A percentile compares a stretch with the other conserved stretches of the same genome.
These are phyloP conservation scores for Uropsilus gracilis DNA, from an alignment of 2,113 vertebrate genomes.

Conservation along the genomic window DNA sequence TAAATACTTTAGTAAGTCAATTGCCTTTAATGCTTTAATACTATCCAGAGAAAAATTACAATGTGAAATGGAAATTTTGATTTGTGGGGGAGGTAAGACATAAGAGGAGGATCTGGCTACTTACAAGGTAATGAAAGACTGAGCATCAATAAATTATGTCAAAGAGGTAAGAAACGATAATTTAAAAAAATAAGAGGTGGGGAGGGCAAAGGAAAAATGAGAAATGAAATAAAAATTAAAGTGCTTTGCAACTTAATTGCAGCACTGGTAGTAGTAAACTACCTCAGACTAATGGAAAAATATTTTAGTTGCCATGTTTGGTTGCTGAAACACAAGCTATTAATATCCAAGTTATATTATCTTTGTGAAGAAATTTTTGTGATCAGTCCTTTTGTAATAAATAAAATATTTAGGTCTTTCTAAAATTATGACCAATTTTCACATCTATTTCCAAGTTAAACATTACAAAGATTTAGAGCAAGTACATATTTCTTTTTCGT, in stretches of 20 bases:
- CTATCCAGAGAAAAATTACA: slow-evolving; percentile 4
- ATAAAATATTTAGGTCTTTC: not conserved
- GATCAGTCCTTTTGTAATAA: not conserved
- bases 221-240: not conserved
- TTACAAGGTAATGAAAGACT: not conserved
- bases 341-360: not conserved
- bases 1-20: not conserved
- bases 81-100: not conserved
- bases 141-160: not conserved
- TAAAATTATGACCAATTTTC: slow-evolving; percentile 11
- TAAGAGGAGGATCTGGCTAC: not conserved
- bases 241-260: not conserved
- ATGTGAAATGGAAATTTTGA: not conserved
- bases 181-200: not conserved
- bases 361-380: not conserved
- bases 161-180: not conserved
- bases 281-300: not conserved
- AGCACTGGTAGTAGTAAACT: not conserved
- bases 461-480: not conserved
- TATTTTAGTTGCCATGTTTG: not conserved
- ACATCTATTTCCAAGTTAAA: slow-evolving; percentile 17
- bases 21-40: not conserved
- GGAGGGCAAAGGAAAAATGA: not conserved
- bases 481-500: not conserved
- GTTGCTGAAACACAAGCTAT: not conserved